phyloP scores from a whole-genome alignment of 2,797 vertebrate genomes.

The Sebastes hopkinsi region DNA sequence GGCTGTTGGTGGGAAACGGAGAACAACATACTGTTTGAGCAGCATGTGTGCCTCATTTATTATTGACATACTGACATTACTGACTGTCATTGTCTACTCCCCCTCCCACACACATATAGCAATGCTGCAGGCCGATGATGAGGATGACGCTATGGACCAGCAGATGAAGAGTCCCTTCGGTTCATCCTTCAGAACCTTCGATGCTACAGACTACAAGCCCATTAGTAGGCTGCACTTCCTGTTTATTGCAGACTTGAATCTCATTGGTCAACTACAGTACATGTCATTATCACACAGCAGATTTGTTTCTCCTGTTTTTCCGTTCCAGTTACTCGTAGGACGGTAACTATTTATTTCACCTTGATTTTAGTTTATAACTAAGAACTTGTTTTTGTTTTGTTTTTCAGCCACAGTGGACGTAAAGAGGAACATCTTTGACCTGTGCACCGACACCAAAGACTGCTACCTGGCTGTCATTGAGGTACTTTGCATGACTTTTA shows the following conservation, averaged over 20 bases:
- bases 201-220: conserved; percentile 97
- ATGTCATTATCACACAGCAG: not conserved
- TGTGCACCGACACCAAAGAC: conserved; percentile 95
- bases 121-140: conserved; percentile 95
- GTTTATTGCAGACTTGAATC: not conserved
- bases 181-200: conserved; percentile 96
- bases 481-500: conserved; percentile 73
- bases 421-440: conserved; percentile 96
- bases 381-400: too few species aligned
- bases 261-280: not conserved
- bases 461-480: conserved; percentile 97
- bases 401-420: conserved; percentile 93
- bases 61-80: not conserved
- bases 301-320: not conserved
- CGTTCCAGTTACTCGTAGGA: not conserved
- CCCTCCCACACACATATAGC: conserved; percentile 71
- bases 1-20: not conserved
- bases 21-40: not conserved
- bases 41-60: not conserved
- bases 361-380: not conserved
- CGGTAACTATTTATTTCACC: not conserved
- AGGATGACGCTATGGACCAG: conserved; percentile 92
- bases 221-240: conserved; percentile 82
- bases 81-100: not conserved
- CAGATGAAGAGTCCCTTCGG: conserved; percentile 98